phyloP scores from a whole-genome alignment of 2,797 vertebrate genomes.

The Coluber constrictor region DNA sequence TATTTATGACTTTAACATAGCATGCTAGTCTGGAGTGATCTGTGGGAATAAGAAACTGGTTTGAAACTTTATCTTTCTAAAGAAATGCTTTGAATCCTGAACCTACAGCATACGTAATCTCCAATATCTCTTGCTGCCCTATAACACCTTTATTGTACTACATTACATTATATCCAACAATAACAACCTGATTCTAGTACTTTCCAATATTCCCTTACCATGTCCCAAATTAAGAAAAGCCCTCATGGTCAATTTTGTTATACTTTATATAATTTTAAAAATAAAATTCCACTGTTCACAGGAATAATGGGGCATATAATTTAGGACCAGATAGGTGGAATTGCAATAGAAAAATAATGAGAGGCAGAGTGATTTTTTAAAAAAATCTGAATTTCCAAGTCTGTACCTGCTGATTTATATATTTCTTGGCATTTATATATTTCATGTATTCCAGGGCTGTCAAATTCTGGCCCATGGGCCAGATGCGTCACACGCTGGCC shows the following conservation, averaged over 20 bases:
- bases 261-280: not conserved
- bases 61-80: not conserved
- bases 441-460: not conserved
- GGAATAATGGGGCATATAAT: not conserved
- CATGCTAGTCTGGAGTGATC: not conserved
- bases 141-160: not conserved
- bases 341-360: not conserved
- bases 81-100: not conserved
- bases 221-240: not conserved
- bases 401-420: not conserved
- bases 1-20: slow-evolving; percentile 25
- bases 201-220: not conserved
- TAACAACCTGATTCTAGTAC: not conserved
- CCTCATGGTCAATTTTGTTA: not conserved
- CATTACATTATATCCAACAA: not conserved
- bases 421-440: not conserved
- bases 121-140: not conserved
- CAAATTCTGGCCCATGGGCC: too few species aligned
- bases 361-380: not conserved
- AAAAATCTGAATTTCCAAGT: not conserved
- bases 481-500: too few species aligned
- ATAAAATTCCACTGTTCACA: not conserved
- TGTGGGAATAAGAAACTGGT: not conserved
- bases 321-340: not conserved
- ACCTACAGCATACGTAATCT: too few species aligned